Evolutionary conservation across 2,797 vertebrate genomes (phyloP).

Genomic region (Leptoclinus maculatus): DNA sequence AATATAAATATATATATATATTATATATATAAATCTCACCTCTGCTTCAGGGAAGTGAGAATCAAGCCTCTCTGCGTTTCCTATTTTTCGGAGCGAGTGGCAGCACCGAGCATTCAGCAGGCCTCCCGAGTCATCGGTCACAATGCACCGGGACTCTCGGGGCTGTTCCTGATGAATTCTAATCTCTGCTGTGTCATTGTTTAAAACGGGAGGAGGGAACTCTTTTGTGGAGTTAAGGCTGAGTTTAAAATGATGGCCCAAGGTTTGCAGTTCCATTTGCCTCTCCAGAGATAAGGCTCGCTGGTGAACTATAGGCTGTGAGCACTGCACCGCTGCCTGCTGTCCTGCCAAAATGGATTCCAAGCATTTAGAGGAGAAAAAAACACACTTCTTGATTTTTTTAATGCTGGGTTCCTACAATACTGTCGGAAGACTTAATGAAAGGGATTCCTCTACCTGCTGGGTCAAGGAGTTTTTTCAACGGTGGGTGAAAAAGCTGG

Average conservation of each 20-base stretch:
- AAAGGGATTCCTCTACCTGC: constrained; percentile 43
- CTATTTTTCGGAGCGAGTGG: neutral
- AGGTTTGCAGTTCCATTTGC: constrained; percentile 47
- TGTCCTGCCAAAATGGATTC: constrained; percentile 31
- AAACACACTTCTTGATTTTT: constrained; percentile 20
- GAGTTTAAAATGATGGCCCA: constrained; percentile 38
- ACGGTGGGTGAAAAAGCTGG: constrained; percentile 18
- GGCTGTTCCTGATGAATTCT: constrained; percentile 9
- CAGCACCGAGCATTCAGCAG: neutral
- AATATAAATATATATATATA: no score
- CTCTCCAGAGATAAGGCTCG: constrained; percentile 49
- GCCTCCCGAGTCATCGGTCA: neutral
- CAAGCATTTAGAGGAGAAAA: constrained; percentile 24
- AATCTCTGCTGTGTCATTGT: constrained; percentile 20
- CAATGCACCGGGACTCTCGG: neutral
- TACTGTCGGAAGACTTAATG: constrained; percentile 22
- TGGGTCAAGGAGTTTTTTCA: constrained; percentile 14
- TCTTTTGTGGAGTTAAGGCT: constrained; percentile 8
- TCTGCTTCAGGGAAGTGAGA: neutral
- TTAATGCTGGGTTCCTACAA: neutral
- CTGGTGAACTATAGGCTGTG: constrained; percentile 13
- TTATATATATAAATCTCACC: neutral
- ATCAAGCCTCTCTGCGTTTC: neutral
- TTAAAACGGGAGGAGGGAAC: constrained; percentile 18
- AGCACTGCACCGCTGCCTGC: neutral